Base-by-base conservation (phyloP, 92 coral and sea anemone genomes). In the Porites cylindrica region DNA sequence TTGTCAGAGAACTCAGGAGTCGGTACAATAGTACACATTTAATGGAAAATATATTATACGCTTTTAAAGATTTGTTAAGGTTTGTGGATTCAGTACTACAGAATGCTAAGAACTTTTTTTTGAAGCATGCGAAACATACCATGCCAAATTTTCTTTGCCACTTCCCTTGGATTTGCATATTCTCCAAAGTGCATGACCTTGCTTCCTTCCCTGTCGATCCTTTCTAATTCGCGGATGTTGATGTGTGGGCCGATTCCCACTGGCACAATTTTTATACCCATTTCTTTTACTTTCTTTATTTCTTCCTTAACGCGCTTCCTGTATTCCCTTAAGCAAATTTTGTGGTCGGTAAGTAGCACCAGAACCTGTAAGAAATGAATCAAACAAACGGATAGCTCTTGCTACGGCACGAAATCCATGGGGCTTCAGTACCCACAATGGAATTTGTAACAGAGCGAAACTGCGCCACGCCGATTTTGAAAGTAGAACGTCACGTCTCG, bases 161-260 rank as follows among this genome's bases (percentile, higher is more conserved):
- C 72, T 8, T 16, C 26, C 16, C 38, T 21, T 11, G 12, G 43
- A 67, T 67, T 21, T 21, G 32, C 38, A 26, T 67, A 67, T 67
- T 67, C 72, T 26, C 72, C 72, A 67, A 26, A 67, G 72, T 67
- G 72, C 43, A 67, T 67, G 72, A 67, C 43, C 11, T 67, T 47
- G 20, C 43, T 10, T 67, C 43, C 43, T 12, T 21, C 43, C 11
- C 26, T 26, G 16, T 67, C 26, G 43, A 67, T 67, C 43, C 43
- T 67, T 16, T 67, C 72, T 47, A 67, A 21, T 8, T 65, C 70
- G 8, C 24, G 20, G 70, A 65, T n/a, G 23, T 65, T 65, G 11
- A 21, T 18, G 70, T 21, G 70, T 0, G 24, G 69, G 10, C 10
- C 23, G 10, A 65, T 18, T 6, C 23, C 23, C 4, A 65, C 69